These are phyloP conservation scores for Tenthredo amoena DNA, from an alignment of 2,888 invertebrate genomes.

Conservation along the genomic window DNA sequence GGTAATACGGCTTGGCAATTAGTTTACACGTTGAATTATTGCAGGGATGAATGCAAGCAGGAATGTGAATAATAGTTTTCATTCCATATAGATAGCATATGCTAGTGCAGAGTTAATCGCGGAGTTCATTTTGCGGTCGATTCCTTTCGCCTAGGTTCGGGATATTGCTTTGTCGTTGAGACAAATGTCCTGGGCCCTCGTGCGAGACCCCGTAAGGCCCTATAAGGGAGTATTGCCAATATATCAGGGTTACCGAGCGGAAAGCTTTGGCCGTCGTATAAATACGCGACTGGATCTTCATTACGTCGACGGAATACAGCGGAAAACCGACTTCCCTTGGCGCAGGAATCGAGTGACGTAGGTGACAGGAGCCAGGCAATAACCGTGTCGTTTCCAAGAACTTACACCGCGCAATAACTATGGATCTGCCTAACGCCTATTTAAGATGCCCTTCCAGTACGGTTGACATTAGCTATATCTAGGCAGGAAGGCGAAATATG, in stretches of 20 bases:
- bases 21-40: neutral
- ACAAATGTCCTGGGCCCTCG: conserved; percentile 19
- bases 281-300: conserved; percentile 70
- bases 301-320: conserved; percentile 60
- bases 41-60: neutral
- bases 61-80: neutral
- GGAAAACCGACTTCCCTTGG: conserved; percentile 59
- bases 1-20: neutral
- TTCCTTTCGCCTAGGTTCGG: conserved; percentile 18
- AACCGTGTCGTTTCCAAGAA: conserved; percentile 59
- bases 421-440: conserved; percentile 74
- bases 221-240: conserved; percentile 56
- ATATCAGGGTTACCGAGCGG: conserved; percentile 65
- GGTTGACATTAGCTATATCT: conserved; percentile 70
- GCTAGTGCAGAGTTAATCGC: neutral
- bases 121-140: conserved; percentile 29
- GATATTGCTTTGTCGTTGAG: conserved; percentile 33
- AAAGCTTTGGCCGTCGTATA: conserved; percentile 67
- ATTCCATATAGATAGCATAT: neutral
- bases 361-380: conserved; percentile 61
- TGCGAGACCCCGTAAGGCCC: conserved; percentile 22
- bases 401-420: conserved; percentile 67
- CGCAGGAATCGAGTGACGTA: conserved; percentile 59
- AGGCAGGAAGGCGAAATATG: conserved; percentile 68
- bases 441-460: conserved; percentile 68